Percentiles rank a stretch among this genome's conserved stretches.
Evolutionary conservation across 1,140 invertebrate genomes (phyloP).

Genomic region (Ganaspis sp.): DNA sequence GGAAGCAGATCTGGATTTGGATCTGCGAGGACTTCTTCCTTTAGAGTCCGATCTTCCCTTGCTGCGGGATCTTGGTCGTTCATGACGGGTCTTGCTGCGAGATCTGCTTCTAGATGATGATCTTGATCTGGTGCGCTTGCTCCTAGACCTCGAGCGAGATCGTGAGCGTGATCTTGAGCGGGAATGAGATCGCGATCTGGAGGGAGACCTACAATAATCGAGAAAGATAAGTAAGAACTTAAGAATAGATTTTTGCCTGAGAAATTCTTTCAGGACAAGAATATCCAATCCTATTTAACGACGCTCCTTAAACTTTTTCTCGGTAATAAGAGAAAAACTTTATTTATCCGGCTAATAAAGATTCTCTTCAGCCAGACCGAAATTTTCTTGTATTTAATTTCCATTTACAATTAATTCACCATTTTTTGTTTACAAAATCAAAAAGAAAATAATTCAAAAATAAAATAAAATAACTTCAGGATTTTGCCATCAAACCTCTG

Average conservation of each 20-base stretch:
- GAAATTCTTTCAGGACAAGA: slow-evolving; percentile 42
- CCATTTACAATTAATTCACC: neutral
- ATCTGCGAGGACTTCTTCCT: slow-evolving; percentile 72
- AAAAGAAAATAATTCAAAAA: neutral
- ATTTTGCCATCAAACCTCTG: neutral
- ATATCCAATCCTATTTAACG: slow-evolving; percentile 6
- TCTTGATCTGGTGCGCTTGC: slow-evolving; percentile 69
- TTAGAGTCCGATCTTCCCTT: slow-evolving; percentile 76
- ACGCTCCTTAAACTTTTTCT: slow-evolving; percentile 21
- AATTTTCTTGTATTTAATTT: neutral
- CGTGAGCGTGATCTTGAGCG: slow-evolving; percentile 74
- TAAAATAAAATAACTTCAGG: neutral
- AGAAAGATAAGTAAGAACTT: slow-evolving; percentile 42
- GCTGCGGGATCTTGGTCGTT: slow-evolving; percentile 73
- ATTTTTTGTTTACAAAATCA: neutral
- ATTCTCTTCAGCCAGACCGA: neutral
- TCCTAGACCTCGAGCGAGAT: slow-evolving; percentile 74
- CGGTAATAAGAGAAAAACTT: neutral
- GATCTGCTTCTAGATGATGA: slow-evolving; percentile 77
- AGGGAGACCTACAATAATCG: slow-evolving; percentile 66
- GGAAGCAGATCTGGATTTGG: slow-evolving; percentile 70
- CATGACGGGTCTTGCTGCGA: slow-evolving; percentile 63
- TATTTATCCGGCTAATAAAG: slow-evolving; percentile 68
- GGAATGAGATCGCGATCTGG: slow-evolving; percentile 72
- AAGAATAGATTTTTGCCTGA: slow-evolving; percentile 32